phyloP scores from a whole-genome alignment of 2,888 invertebrate genomes.

The Brachypterus glaber region DNA sequence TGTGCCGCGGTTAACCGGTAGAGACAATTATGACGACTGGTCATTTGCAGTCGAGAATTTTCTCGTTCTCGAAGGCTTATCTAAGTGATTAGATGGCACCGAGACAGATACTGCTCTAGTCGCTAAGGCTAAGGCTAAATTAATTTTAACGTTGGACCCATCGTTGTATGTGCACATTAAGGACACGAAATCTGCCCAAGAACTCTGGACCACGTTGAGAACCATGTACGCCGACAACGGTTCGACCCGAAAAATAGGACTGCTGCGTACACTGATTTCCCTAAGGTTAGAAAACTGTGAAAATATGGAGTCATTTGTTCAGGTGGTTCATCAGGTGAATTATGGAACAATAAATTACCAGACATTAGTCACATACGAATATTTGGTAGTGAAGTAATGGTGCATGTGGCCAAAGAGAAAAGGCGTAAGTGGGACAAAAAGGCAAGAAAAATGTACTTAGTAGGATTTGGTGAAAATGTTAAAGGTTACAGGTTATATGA shows the following conservation, averaged over 20 bases:
- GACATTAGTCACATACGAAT: slow-evolving; percentile 14
- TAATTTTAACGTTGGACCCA: slow-evolving; percentile 19
- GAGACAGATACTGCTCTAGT: slow-evolving; percentile 11
- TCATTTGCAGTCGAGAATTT: slow-evolving; percentile 16
- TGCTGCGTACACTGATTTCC: slow-evolving; percentile 22
- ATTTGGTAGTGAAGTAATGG: slow-evolving; percentile 16
- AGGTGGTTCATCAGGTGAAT: slow-evolving; percentile 23
- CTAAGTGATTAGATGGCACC: slow-evolving; percentile 14
- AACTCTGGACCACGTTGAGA: slow-evolving; percentile 38
- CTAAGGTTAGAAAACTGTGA: slow-evolving; percentile 21
- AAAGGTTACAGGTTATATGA: slow-evolving; percentile 12
- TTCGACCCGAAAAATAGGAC: slow-evolving; percentile 25
- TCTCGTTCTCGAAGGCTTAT: slow-evolving; percentile 13
- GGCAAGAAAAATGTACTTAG: slow-evolving; percentile 12
- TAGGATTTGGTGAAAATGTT: slow-evolving; percentile 13
- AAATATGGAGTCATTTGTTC: slow-evolving; percentile 24
- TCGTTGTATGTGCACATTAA: slow-evolving; percentile 21
- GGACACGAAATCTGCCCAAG: slow-evolving; percentile 14
- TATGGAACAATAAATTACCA: slow-evolving; percentile 20
- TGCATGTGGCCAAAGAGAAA: slow-evolving; percentile 15
- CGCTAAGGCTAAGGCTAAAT: slow-evolving; percentile 18
- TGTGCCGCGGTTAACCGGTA: slow-evolving; percentile 12
- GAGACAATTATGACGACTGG: slow-evolving; percentile 16
- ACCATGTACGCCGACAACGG: slow-evolving; percentile 25
- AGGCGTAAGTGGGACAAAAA: slow-evolving; percentile 17